Base-by-base conservation (phyloP, 92 coral and sea anemone genomes). In the Ricordea florida region DNA sequence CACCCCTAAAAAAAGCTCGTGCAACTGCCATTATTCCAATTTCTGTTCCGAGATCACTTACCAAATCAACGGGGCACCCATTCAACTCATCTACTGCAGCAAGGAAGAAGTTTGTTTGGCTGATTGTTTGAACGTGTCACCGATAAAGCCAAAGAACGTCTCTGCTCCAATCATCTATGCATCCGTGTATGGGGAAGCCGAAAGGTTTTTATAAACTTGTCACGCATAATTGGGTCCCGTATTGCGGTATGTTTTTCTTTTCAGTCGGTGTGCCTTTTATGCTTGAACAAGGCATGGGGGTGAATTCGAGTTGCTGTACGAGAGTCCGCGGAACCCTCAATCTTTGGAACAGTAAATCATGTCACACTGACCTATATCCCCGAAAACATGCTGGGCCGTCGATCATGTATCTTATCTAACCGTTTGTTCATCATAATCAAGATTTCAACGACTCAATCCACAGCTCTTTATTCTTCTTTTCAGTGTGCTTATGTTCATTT, bases 301-400 rank as follows among this genome's bases (percentile, higher is more conserved):
- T 70, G 80, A 9, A 80, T 42, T 25, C 70, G 17, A 76, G 69
- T 59, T 47, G 36, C 67, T 76, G 45, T 8, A 83, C 84, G 18
- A 61, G 68, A 48, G 18, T 13, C 48, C 86, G 49, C 33, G 86
- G 81, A 13, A 72, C 81, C n/a, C 62, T 60, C 40, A 69, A 30
- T 15, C 79, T 73, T 40, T 69, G 50, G 46, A 67, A n/a, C 58
- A 66, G 69, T 17, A 83, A 77, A 13, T 69, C 45, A 66, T 83
- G 74, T 70, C 89, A 83, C 59, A 83, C 75, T n/a, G 81, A 68
- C 31, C 84, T 72, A 43, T 66, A 66, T 56, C 88, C 88, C 17
- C 68, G 73, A 31, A 71, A 76, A 18, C 85, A 65, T 31, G 55
- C 50, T 58, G 79, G 65, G 57, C 89, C 84, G 15, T 76, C 84